A percentile compares a stretch with the other conserved stretches of the same genome.
Evolutionary conservation across 1,140 invertebrate species (phyloP).

Genomic region (Zeugodacus cucurbitae): DNA sequence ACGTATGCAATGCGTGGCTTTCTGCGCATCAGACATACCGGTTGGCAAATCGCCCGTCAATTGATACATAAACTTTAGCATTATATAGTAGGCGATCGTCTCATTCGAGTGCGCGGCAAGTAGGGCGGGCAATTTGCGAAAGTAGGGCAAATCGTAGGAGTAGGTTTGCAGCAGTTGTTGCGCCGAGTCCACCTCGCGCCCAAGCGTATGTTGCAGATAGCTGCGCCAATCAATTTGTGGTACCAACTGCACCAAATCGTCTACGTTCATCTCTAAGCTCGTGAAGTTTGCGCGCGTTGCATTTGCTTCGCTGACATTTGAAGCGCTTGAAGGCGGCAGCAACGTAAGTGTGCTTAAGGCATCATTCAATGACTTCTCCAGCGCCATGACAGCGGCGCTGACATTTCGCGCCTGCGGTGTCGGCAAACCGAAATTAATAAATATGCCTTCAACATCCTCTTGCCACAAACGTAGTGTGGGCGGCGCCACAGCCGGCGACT

Average conservation of each 20-base stretch:
- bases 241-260: conserved; percentile 45
- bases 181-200: background rate
- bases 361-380: conserved; percentile 48
- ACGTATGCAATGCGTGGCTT: conserved; percentile 44
- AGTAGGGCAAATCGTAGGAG: conserved; percentile 43
- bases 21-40: background rate
- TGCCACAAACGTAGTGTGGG: background rate
- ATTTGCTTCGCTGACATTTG: conserved; percentile 1
- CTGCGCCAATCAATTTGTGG: conserved; percentile 51
- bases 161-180: conserved; percentile 48
- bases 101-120: conserved; percentile 49
- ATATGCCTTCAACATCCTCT: conserved; percentile 45
- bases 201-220: conserved; percentile 46
- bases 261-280: conserved; percentile 43
- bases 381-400: conserved; percentile 45
- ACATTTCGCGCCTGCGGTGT: conserved; percentile 45
- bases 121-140: conserved; percentile 46
- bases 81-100: conserved; percentile 54
- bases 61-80: conserved; percentile 53
- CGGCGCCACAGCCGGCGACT: background rate
- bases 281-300: conserved; percentile 9
- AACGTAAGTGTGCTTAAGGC: conserved; percentile 34
- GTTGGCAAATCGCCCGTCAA: conserved; percentile 49
- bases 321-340: background rate
- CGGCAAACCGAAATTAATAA: conserved; percentile 50